A percentile compares a stretch with the other conserved stretches of the same genome.
These are phyloP conservation scores for Drosophila mauritiana DNA, from an alignment of 1,140 invertebrate genomes.

Conservation along the genomic window DNA sequence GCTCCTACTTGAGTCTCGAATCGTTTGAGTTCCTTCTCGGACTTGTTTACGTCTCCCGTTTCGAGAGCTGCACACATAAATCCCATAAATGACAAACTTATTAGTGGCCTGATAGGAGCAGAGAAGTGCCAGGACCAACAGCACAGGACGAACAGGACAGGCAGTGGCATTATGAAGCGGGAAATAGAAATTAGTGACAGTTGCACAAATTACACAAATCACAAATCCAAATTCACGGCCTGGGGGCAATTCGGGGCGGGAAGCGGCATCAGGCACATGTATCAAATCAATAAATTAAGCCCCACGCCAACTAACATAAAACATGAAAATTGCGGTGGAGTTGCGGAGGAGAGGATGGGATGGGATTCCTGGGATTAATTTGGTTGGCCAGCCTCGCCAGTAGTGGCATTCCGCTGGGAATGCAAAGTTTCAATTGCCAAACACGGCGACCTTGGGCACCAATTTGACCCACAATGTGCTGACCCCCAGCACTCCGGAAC, in stretches of 20 bases:
- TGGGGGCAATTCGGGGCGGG: constrained; percentile 3
- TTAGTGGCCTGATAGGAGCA: constrained; percentile 18
- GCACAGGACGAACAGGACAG: not conserved
- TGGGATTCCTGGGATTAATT: constrained; percentile 7
- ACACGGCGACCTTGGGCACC: constrained; percentile 52
- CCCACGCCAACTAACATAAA: not conserved
- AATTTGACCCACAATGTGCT: constrained; percentile 29
- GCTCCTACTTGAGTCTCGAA: not conserved
- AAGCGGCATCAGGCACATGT: not conserved
- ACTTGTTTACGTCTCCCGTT: constrained; percentile 9
- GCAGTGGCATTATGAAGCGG: not conserved
- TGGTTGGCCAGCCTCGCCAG: not conserved
- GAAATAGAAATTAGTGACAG: not conserved
- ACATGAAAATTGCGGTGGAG: not conserved
- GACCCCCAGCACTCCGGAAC: not conserved
- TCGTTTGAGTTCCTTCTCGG: not conserved
- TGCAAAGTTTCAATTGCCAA: constrained; percentile 54
- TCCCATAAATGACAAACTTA: constrained; percentile 38
- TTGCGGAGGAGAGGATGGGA: too few relatives aligned
- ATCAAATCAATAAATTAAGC: constrained; percentile 62
- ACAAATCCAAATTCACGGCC: constrained; percentile 33
- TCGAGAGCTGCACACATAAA: constrained; percentile 20
- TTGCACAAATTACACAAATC: constrained; percentile 52
- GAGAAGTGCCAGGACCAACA: constrained; percentile 5
- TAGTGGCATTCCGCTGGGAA: constrained; percentile 38